A percentile compares a stretch with the other conserved stretches of the same genome.
Evolutionary conservation across 2,888 invertebrate genomes (phyloP).

Genomic region (Orthosia incerta): DNA sequence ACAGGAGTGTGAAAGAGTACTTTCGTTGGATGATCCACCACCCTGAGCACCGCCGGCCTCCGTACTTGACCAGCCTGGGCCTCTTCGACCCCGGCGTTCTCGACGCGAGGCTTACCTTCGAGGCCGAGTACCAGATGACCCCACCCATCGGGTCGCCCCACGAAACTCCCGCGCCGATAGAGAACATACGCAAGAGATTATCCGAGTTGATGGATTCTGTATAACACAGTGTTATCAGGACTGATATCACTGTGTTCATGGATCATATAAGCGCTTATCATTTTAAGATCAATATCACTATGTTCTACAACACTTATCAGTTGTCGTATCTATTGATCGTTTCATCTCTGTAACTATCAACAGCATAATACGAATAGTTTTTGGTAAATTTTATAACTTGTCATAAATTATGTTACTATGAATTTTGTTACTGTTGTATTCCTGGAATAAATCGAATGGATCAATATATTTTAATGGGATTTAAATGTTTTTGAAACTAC

Average conservation of each 20-base stretch:
- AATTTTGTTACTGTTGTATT: not conserved
- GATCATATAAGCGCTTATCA: slow-evolving; percentile 46
- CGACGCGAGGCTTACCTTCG: slow-evolving; percentile 81
- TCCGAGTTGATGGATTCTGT: slow-evolving; percentile 79
- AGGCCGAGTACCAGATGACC: slow-evolving; percentile 70
- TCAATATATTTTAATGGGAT: not conserved
- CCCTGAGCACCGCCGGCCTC: slow-evolving; percentile 89
- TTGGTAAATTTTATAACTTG: not conserved
- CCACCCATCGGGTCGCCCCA: slow-evolving; percentile 61
- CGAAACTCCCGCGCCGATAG: slow-evolving; percentile 77
- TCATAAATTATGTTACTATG: not conserved
- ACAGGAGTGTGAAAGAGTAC: slow-evolving; percentile 91
- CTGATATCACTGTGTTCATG: slow-evolving; percentile 22
- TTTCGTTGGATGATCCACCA: slow-evolving; percentile 91
- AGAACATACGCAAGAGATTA: slow-evolving; percentile 79
- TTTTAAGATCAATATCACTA: slow-evolving; percentile 33
- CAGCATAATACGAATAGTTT: not conserved
- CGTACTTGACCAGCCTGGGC: slow-evolving; percentile 89
- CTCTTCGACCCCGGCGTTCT: slow-evolving; percentile 87
- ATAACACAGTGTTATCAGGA: slow-evolving; percentile 15
- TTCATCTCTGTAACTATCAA: slow-evolving; percentile 14
- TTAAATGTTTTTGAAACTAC: not conserved
- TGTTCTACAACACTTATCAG: slow-evolving; percentile 14
- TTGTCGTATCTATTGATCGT: slow-evolving; percentile 45
- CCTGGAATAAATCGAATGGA: too few relatives aligned